Evolutionary conservation across 2,888 invertebrate genomes (phyloP).

Genomic region (Villa cingulata): DNA sequence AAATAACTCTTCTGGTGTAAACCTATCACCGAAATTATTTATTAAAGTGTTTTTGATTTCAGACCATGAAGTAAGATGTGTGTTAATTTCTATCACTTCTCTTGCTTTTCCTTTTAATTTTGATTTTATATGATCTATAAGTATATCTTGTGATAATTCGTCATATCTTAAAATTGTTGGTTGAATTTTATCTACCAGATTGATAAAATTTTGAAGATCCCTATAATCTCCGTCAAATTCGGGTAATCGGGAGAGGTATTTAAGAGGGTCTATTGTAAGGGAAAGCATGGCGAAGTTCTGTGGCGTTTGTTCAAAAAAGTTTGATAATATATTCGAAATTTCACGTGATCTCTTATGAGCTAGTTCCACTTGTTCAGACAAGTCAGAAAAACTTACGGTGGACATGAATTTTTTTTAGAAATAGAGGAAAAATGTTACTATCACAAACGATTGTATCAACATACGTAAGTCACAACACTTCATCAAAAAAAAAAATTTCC

Average conservation of each 20-base stretch:
- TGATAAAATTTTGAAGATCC: slow-evolving; percentile 3
- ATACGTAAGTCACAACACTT: too few species aligned
- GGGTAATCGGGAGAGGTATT: slow-evolving; percentile 2
- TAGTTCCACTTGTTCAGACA: too few species aligned
- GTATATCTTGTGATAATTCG: not conserved
- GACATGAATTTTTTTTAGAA: too few species aligned
- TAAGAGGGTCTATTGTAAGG: slow-evolving; percentile 1
- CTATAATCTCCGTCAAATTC: slow-evolving; percentile 4
- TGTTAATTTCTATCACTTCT: slow-evolving; percentile 3
- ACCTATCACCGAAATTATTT: slow-evolving; percentile 8
- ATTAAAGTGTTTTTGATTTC: slow-evolving; percentile 3
- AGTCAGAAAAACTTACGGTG: too few species aligned
- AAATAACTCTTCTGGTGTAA: slow-evolving; percentile 4
- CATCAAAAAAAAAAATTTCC: too few species aligned
- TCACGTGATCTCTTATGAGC: too few species aligned
- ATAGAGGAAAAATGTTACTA: too few species aligned
- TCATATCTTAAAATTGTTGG: slow-evolving; percentile 1
- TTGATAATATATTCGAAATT: too few species aligned
- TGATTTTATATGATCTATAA: slow-evolving; percentile 1
- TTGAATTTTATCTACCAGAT: too few species aligned
- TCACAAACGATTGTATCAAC: too few species aligned
- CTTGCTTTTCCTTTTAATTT: slow-evolving; percentile 5
- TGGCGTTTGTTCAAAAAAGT: too few species aligned
- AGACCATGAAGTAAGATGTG: slow-evolving; percentile 1
- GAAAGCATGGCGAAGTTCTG: too few species aligned